Evolutionary conservation across 1,140 invertebrate genomes (phyloP).

Genomic region (Tachypleus tridentatus): DNA sequence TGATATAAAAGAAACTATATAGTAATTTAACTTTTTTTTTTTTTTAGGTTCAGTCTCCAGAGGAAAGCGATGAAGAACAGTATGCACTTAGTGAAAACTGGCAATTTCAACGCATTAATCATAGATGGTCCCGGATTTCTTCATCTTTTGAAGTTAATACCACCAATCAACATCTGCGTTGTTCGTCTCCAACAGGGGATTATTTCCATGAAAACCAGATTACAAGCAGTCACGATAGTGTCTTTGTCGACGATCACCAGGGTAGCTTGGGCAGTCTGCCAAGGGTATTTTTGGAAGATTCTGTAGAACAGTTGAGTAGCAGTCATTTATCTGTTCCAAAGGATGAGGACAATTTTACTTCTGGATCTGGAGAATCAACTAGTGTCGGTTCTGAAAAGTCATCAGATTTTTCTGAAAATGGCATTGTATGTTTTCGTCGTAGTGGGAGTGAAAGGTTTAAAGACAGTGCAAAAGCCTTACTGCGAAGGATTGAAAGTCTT

Average conservation of each 20-base stretch:
- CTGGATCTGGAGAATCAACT: constrained; percentile 16
- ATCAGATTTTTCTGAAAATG: constrained; percentile 8
- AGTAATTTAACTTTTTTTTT: not conserved
- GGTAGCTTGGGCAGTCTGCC: constrained; percentile 12
- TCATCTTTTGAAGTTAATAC: constrained; percentile 7
- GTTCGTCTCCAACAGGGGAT: constrained; percentile 4
- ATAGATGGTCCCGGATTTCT: constrained; percentile 71
- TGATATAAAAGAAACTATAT: too few species aligned
- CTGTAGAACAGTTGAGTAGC: too few species aligned
- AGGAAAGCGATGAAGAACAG: constrained; percentile 74
- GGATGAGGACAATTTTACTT: constrained; percentile 18
- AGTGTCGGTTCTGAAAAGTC: constrained; percentile 12
- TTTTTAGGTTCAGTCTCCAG: constrained; percentile 40
- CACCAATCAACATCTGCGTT: constrained; percentile 20
- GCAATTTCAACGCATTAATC: constrained; percentile 79
- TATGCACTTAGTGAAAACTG: constrained; percentile 87
- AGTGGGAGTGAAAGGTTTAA: constrained; percentile 66
- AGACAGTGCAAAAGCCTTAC: constrained; percentile 66
- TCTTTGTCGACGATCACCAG: constrained; percentile 31
- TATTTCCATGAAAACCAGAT: constrained; percentile 9
- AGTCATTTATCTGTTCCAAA: not conserved
- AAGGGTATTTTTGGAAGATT: not conserved
- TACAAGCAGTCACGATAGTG: constrained; percentile 33
- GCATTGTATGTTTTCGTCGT: constrained; percentile 41
- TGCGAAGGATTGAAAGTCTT: constrained; percentile 65